Percentiles rank a stretch among this genome's conserved stretches.
Conservation (phyloP, 2,888 invertebrate genomes). For the Thera britannica region DNA sequence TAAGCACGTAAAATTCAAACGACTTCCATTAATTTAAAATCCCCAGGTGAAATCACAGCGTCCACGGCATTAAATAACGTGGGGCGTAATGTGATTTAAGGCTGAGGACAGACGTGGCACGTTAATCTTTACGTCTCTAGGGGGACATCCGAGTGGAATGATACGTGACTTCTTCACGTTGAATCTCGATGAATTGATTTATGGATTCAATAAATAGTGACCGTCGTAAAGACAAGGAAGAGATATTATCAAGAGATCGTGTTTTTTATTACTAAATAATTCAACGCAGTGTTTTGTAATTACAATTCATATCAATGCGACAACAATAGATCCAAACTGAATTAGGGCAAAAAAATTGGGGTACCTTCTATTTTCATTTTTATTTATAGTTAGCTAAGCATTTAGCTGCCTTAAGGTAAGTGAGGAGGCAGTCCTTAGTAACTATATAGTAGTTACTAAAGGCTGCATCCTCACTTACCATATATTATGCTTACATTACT, state of each 20-base stretch:
- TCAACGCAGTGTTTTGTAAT: too few relatives aligned
- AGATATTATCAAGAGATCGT: not conserved
- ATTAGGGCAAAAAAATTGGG: too few relatives aligned
- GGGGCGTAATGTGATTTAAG: constrained; percentile 78
- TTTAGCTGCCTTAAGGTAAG: too few relatives aligned
- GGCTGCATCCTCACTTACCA: too few relatives aligned
- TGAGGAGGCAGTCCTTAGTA: too few relatives aligned
- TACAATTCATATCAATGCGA: too few relatives aligned
- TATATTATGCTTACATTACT: too few relatives aligned
- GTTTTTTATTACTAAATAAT: too few relatives aligned
- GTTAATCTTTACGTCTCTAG: constrained; percentile 77
- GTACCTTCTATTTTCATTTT: too few relatives aligned
- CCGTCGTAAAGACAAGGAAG: constrained; percentile 32
- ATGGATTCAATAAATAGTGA: constrained; percentile 38
- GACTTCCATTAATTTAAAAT: constrained; percentile 37
- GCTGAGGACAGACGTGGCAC: constrained; percentile 72
- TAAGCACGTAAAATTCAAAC: constrained; percentile 10
- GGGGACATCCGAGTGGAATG: constrained; percentile 62
- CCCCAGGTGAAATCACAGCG: constrained; percentile 56
- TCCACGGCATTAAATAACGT: constrained; percentile 70
- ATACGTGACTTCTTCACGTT: constrained; percentile 71
- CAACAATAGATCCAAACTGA: too few relatives aligned
- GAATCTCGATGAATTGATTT: constrained; percentile 59
- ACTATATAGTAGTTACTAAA: too few relatives aligned
- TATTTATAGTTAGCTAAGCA: too few relatives aligned